A percentile compares a stretch with the other conserved stretches of the same genome.
Conservation (phyloP, 2,797 vertebrate genomes). For the Rhinophrynus dorsalis region DNA sequence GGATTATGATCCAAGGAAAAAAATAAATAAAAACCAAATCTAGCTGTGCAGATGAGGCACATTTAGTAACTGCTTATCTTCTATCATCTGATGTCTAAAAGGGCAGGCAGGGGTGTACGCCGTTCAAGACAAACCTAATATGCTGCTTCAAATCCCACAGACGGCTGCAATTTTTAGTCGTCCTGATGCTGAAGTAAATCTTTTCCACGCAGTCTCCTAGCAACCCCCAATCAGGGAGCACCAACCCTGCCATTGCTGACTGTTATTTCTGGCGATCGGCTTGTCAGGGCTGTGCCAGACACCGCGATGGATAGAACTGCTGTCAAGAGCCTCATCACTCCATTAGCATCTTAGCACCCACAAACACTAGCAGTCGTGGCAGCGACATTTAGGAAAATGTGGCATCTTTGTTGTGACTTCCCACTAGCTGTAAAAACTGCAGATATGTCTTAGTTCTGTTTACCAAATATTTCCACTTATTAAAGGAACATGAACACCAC, state of each 20-base stretch:
- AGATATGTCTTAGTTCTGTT: too few species aligned
- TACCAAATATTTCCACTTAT: too few species aligned
- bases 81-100: background rate
- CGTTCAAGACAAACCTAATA: background rate
- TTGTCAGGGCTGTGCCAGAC: conserved; percentile 52
- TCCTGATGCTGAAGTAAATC: conserved; percentile 11
- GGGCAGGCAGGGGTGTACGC: background rate
- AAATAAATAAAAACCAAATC: too few species aligned
- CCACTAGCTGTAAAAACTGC: too few species aligned
- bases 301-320: conserved; percentile 30
- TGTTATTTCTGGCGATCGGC: conserved; percentile 71
- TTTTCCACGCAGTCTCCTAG: conserved; percentile 22
- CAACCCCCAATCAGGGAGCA: conserved; percentile 43
- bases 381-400: too few species aligned
- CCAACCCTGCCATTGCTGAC: conserved; percentile 70
- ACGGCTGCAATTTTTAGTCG: background rate
- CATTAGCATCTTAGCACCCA: background rate
- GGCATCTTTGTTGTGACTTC: too few species aligned
- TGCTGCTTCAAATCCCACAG: background rate
- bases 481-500: too few species aligned
- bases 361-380: background rate
- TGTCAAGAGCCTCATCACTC: conserved; percentile 47
- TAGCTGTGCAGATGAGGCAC: conserved; percentile 6
- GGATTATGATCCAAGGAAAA: background rate
- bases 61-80: conserved; percentile 28